Conservation (phyloP, 2,888 invertebrate species). For the Ganaspis brasiliensis region DNA sequence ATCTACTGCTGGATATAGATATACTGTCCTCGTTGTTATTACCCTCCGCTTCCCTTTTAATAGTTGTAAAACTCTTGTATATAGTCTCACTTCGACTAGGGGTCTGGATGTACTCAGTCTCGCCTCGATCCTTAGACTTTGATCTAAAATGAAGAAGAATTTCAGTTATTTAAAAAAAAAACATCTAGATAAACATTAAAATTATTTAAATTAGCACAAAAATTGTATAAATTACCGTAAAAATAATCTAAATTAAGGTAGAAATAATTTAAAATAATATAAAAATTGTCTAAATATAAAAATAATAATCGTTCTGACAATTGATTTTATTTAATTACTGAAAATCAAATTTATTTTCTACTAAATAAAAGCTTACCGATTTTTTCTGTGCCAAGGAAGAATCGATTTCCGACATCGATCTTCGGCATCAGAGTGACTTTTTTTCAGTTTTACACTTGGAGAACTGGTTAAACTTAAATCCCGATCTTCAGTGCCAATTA, state of each 20-base stretch:
- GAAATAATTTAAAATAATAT: too few relatives aligned
- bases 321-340: too few relatives aligned
- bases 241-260: too few relatives aligned
- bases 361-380: slow-evolving; percentile 81
- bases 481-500: slow-evolving; percentile 72
- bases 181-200: too few relatives aligned
- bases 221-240: slow-evolving; percentile 13
- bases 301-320: too few relatives aligned
- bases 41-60: slow-evolving; percentile 78
- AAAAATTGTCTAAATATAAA: too few relatives aligned
- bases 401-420: slow-evolving; percentile 94
- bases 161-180: too few relatives aligned
- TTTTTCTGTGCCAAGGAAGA: slow-evolving; percentile 92
- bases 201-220: too few relatives aligned
- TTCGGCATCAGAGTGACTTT: slow-evolving; percentile 92
- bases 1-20: slow-evolving; percentile 84
- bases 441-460: slow-evolving; percentile 85
- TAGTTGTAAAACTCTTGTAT: slow-evolving; percentile 79
- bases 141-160: slow-evolving; percentile 69
- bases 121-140: slow-evolving; percentile 82
- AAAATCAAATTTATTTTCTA: not conserved
- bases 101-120: slow-evolving; percentile 80
- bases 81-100: slow-evolving; percentile 78
- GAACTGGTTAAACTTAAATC: slow-evolving; percentile 78
- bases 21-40: slow-evolving; percentile 80